Evolutionary conservation across 23 tunicate genomes (phyloP).

Genomic region (Styela clava): DNA sequence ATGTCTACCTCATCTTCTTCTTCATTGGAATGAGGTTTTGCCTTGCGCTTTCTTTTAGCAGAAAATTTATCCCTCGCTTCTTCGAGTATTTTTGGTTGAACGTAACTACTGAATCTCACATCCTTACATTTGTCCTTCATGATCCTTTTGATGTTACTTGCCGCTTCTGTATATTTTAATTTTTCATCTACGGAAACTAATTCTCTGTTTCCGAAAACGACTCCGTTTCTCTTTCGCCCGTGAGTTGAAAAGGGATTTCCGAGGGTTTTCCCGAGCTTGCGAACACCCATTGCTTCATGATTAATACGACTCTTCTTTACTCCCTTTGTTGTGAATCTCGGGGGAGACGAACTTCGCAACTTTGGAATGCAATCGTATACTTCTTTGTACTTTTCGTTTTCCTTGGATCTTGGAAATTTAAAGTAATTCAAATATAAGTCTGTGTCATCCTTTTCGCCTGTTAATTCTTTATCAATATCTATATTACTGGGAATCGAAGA

Average conservation of each 20-base stretch:
- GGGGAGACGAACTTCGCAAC: slow-evolving; percentile 11
- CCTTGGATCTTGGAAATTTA: slow-evolving; percentile 3
- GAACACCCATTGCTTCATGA: neutral
- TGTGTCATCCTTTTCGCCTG: too few relatives aligned
- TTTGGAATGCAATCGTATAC: neutral
- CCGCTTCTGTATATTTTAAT: neutral
- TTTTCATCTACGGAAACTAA: neutral
- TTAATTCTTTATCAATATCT: too few relatives aligned
- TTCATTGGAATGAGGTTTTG: neutral
- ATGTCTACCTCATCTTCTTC: neutral
- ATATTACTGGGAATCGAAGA: too few relatives aligned
- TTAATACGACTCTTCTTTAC: neutral
- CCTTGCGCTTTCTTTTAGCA: neutral
- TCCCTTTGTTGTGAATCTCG: slow-evolving; percentile 6
- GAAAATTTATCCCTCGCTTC: neutral
- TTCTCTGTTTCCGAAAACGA: neutral
- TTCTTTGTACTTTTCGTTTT: neutral
- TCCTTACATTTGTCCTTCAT: neutral
- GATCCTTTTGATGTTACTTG: neutral
- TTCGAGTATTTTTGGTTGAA: neutral
- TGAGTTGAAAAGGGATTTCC: slow-evolving; percentile 7
- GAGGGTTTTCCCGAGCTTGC: neutral
- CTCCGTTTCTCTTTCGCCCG: neutral
- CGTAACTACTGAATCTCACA: neutral
- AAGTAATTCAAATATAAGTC: too few relatives aligned